These are phyloP conservation scores for Hypotaenidia philippensis DNA, from an alignment of 2,797 vertebrate species.

Conservation along the genomic window DNA sequence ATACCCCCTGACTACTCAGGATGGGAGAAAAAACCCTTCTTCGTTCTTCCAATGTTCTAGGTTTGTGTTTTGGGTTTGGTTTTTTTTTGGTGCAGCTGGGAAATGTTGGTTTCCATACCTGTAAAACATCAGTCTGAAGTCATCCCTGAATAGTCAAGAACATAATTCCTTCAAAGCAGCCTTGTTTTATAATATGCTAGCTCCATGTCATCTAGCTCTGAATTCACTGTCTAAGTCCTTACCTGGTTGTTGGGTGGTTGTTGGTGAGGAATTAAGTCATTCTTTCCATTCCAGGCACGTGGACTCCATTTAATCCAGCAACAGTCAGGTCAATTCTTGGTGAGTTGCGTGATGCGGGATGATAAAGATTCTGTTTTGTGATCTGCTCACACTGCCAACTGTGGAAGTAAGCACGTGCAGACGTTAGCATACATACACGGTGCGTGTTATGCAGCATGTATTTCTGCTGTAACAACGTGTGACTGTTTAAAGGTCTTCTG, in stretches of 20 bases:
- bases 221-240: neutral
- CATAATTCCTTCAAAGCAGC: neutral
- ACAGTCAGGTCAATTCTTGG: slow-evolving; percentile 96
- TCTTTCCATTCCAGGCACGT: slow-evolving; percentile 88
- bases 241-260: neutral
- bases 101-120: neutral
- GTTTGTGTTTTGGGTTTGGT: neutral
- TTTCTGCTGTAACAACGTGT: neutral
- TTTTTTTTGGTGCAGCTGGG: neutral
- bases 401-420: neutral
- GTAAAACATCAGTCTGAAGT: neutral
- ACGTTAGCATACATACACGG: neutral
- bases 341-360: slow-evolving; percentile 74
- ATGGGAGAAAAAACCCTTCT: neutral
- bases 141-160: neutral
- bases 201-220: neutral
- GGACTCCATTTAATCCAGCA: slow-evolving; percentile 98
- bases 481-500: neutral
- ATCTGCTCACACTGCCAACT: neutral
- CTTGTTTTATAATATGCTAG: neutral
- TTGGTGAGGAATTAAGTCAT: neutral
- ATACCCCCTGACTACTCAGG: neutral
- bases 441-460: neutral
- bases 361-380: neutral
- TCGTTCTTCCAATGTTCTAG: neutral